phyloP scores from a whole-genome alignment of 1,140 invertebrate species.

The Sitophilus oryzae region DNA sequence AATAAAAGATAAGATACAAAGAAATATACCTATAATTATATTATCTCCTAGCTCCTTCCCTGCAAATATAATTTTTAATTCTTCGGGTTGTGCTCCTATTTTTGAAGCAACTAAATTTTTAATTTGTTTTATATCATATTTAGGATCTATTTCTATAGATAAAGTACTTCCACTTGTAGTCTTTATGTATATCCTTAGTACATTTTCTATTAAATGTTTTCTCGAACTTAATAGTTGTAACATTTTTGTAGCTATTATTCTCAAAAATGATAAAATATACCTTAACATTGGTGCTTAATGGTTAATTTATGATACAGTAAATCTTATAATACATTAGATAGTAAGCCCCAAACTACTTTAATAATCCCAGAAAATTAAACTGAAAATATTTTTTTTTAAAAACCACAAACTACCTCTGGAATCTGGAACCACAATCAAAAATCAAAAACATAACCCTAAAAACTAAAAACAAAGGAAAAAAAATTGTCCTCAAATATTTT shows the following conservation, averaged over 20 bases:
- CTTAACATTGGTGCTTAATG: conserved; percentile 24
- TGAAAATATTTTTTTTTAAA: no score
- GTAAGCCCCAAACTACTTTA: no score
- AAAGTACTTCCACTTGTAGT: conserved; percentile 63
- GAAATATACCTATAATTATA: conserved; percentile 56
- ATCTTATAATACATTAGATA: no score
- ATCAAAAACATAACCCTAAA: no score
- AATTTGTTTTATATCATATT: conserved; percentile 69
- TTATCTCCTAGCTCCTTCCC: conserved; percentile 75
- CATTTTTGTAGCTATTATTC: conserved; percentile 55
- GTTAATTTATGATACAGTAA: no score
- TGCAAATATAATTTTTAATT: conserved; percentile 79
- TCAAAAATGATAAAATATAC: conserved; percentile 27
- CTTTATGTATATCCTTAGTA: conserved; percentile 64
- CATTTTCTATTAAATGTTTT: conserved; percentile 55
- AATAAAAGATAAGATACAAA: neutral
- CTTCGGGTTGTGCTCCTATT: conserved; percentile 60
- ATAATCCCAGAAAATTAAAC: no score
- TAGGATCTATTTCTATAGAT: conserved; percentile 63
- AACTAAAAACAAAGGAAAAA: no score
- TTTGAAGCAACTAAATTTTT: conserved; percentile 66
- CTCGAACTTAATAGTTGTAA: conserved; percentile 57
- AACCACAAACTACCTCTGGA: no score
- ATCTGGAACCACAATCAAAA: no score
- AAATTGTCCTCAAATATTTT: no score